Percentiles rank a stretch among this genome's conserved stretches.
Evolutionary conservation across 2,888 invertebrate species (phyloP).

Genomic region (Candidula unifasciata): DNA sequence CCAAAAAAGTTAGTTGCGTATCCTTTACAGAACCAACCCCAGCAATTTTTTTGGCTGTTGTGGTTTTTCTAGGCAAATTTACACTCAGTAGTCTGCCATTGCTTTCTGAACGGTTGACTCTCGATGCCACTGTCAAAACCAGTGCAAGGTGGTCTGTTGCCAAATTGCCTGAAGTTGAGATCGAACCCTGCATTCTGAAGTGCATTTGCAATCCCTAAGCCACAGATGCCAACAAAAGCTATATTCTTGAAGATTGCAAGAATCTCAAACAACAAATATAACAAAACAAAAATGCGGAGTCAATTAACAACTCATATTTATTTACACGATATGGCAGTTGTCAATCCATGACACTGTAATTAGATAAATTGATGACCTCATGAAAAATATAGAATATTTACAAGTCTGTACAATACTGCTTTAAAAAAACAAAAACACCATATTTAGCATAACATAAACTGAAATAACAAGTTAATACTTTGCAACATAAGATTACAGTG

Average conservation of each 20-base stretch:
- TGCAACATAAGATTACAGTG: background rate
- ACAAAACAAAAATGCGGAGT: background rate
- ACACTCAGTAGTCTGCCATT: no score
- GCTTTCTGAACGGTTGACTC: no score
- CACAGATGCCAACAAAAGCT: no score
- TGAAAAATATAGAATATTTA: conserved; percentile 19
- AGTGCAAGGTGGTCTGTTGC: no score
- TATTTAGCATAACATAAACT: background rate
- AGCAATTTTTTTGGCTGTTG: no score
- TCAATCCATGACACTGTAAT: conserved; percentile 24
- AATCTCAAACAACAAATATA: background rate
- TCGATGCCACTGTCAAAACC: no score
- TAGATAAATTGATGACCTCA: conserved; percentile 12
- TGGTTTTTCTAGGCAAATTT: no score
- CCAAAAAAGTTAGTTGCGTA: no score
- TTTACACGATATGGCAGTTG: conserved; percentile 35
- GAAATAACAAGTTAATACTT: background rate
- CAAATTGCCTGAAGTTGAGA: no score
- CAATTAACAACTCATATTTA: conserved; percentile 29
- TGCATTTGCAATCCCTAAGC: no score
- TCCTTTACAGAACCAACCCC: no score
- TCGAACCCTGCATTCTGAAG: no score
- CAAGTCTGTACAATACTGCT: conserved; percentile 4
- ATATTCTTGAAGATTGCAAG: background rate
- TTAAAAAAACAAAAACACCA: background rate